phyloP scores from a whole-genome alignment of 2,888 invertebrate genomes.

The Mesorhabditis belari region DNA sequence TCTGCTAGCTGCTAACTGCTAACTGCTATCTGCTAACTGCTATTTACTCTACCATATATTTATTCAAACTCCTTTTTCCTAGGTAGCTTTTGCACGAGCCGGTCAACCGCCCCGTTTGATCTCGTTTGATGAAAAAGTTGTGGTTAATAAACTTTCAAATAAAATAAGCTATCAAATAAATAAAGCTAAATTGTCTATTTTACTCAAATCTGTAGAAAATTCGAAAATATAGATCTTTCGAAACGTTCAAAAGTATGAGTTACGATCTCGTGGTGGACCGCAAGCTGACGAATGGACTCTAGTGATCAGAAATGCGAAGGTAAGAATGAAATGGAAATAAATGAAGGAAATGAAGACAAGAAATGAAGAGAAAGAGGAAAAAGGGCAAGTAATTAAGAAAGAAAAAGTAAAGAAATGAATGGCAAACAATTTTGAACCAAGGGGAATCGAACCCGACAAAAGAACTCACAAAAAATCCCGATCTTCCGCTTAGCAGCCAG shows the following conservation, averaged over 20 bases:
- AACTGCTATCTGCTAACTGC: too few relatives aligned
- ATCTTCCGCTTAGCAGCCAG: too few relatives aligned
- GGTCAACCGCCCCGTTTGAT: constrained; percentile 46
- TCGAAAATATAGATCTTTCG: constrained; percentile 39
- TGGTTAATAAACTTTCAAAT: not conserved
- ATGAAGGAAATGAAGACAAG: not conserved
- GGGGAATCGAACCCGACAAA: too few relatives aligned
- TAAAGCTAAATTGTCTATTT: not conserved
- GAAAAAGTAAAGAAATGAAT: not conserved
- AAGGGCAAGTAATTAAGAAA: not conserved
- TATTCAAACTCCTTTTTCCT: constrained; percentile 10
- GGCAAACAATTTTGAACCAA: too few relatives aligned
- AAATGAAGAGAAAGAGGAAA: not conserved
- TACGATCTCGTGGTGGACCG: constrained; percentile 54
- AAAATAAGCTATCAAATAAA: not conserved
- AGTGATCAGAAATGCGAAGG: constrained; percentile 75
- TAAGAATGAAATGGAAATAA: constrained; percentile 10
- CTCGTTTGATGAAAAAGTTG: constrained; percentile 44
- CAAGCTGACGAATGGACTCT: constrained; percentile 82
- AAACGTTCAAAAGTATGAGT: constrained; percentile 47
- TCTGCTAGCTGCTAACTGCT: too few relatives aligned
- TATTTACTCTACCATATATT: too few relatives aligned
- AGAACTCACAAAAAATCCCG: too few relatives aligned
- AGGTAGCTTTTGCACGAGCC: constrained; percentile 47
- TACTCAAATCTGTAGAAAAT: not conserved